phyloP scores from a whole-genome alignment of 2,113 vertebrate genomes.

The Brienomyrus longianalis region DNA sequence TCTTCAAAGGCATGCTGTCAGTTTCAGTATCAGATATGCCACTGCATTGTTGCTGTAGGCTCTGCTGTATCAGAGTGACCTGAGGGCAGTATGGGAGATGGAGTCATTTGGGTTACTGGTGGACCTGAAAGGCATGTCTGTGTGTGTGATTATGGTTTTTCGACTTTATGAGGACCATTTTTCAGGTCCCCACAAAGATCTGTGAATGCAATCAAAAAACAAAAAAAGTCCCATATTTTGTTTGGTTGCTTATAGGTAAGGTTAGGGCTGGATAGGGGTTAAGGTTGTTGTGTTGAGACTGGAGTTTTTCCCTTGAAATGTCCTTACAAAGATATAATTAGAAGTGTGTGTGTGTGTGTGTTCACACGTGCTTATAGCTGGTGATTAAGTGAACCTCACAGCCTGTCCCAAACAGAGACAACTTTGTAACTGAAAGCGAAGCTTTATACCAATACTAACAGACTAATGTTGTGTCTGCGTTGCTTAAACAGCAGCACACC shows the following conservation, averaged over 20 bases:
- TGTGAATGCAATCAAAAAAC: no score
- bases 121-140: background rate
- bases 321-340: no score
- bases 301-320: no score
- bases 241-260: no score
- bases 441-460: conserved; percentile 7
- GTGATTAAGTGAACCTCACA: background rate
- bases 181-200: no score
- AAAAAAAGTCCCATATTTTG: no score
- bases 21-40: background rate
- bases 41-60: background rate
- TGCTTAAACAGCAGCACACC: conserved; percentile 87
- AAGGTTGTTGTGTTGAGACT: no score
- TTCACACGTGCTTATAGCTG: background rate
- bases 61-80: background rate
- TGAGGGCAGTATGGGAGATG: background rate
- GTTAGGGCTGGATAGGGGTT: no score
- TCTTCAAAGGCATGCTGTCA: background rate
- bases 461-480: conserved; percentile 87
- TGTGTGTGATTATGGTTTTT: background rate
- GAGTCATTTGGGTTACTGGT: background rate
- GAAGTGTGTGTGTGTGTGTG: background rate
- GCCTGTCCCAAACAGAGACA: background rate
- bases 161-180: no score
- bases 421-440: background rate